Evolutionary conservation across 2,888 invertebrate species (phyloP).

Genomic region (Cartodere bifasciata): DNA sequence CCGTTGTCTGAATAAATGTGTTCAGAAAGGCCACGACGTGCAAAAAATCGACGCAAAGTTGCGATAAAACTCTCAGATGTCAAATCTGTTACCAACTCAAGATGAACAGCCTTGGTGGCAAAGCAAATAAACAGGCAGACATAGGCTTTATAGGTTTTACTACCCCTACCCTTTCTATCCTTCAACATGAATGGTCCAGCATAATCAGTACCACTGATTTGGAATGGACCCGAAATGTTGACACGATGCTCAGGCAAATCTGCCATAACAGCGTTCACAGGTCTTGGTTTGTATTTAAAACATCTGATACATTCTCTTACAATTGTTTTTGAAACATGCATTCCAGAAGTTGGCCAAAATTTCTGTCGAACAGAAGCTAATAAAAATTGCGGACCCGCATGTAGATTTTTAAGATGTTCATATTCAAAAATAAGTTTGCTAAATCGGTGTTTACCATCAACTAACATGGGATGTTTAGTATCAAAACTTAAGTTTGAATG

Average conservation of each 20-base stretch:
- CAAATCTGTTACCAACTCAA: constrained; percentile 3
- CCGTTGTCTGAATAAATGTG: constrained; percentile 3
- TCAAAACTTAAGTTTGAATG: constrained; percentile 14
- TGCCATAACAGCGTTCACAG: constrained; percentile 4
- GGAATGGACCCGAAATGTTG: constrained; percentile 3
- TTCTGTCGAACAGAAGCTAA: constrained; percentile 12
- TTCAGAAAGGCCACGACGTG: constrained; percentile 1
- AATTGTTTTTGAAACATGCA: constrained; percentile 5
- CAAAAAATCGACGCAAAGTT: constrained; percentile 3
- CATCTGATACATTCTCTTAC: constrained; percentile 10
- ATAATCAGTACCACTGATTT: constrained; percentile 7
- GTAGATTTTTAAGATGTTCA: constrained; percentile 15
- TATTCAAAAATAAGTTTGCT: constrained; percentile 18
- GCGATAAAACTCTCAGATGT: constrained; percentile 6
- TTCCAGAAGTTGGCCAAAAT: constrained; percentile 12
- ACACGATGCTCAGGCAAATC: constrained; percentile 5
- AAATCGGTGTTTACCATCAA: constrained; percentile 17
- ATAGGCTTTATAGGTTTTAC: background rate
- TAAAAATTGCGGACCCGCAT: constrained; percentile 19
- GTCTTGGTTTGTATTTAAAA: constrained; percentile 4
- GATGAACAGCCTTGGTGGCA: constrained; percentile 2
- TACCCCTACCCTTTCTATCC: background rate
- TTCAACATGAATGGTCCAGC: constrained; percentile 3
- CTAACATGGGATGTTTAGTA: constrained; percentile 18
- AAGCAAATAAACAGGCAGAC: constrained; percentile 2